Evolutionary conservation across 2,113 vertebrate genomes (phyloP).

Genomic region (Irena cyanogastra): DNA sequence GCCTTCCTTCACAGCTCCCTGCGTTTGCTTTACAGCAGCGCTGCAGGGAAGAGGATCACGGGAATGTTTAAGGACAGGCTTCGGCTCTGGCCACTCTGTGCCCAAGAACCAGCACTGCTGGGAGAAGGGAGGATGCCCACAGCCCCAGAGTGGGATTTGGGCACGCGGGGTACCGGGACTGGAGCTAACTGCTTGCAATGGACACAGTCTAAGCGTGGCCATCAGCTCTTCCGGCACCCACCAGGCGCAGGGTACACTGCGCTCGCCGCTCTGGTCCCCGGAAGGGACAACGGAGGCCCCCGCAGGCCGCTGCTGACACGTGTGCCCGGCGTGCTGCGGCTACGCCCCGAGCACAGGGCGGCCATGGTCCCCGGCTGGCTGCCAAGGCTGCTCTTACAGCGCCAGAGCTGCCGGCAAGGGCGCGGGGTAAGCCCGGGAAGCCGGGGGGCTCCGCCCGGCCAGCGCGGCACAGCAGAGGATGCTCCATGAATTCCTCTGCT

Average conservation of each 20-base stretch:
- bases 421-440: background rate
- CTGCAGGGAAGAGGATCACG: background rate
- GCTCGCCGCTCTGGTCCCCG: background rate
- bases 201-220: rapidly evolving
- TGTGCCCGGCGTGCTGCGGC: background rate
- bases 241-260: rapidly evolving
- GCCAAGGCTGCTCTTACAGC: background rate
- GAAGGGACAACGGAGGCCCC: background rate
- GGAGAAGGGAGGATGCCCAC: background rate
- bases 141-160: rapidly evolving
- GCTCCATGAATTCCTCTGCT: background rate
- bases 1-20: background rate
- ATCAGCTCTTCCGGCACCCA: background rate
- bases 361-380: background rate
- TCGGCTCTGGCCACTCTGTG: rapidly evolving
- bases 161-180: rapidly evolving
- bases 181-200: background rate
- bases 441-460: background rate
- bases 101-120: background rate
- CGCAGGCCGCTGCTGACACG: background rate
- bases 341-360: background rate
- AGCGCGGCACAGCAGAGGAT: background rate
- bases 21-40: background rate
- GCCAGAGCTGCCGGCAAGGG: background rate
- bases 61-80: background rate